Evolutionary conservation across 1,140 invertebrate genomes (phyloP).

Genomic region (Philotrypesis tridentata): DNA sequence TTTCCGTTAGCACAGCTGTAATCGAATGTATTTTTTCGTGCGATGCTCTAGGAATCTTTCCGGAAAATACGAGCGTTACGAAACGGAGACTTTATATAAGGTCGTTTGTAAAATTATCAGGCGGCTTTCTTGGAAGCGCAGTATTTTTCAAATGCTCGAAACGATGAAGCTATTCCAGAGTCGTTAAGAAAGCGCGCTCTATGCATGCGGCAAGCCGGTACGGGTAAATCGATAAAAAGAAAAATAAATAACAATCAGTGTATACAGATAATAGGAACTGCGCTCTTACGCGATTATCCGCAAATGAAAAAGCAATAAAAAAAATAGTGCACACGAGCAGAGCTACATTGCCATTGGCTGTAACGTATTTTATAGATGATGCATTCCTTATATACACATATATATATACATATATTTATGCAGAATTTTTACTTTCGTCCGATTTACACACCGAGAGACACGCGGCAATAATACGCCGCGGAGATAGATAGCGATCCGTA

Average conservation of each 20-base stretch:
- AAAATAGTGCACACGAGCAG: not conserved
- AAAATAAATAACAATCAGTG: not conserved
- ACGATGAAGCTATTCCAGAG: not conserved
- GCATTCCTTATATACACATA: too few relatives aligned
- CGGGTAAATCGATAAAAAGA: constrained; percentile 17
- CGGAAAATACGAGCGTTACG: not conserved
- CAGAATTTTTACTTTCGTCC: too few relatives aligned
- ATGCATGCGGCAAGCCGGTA: too few relatives aligned
- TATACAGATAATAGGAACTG: not conserved
- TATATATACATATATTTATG: not conserved
- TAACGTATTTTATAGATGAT: too few relatives aligned
- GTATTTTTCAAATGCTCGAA: not conserved
- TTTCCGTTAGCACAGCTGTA: not conserved
- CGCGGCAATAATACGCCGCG: too few relatives aligned
- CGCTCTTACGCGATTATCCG: not conserved
- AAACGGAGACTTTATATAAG: not conserved
- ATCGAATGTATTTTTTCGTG: not conserved
- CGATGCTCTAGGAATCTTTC: too few relatives aligned
- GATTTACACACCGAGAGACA: too few relatives aligned
- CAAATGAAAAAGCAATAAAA: constrained; percentile 28
- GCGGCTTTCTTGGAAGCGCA: not conserved
- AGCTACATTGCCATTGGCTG: not conserved
- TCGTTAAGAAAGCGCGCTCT: not conserved
- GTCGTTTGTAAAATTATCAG: too few relatives aligned
- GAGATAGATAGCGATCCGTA: too few relatives aligned